phyloP scores from a whole-genome alignment of 2,113 vertebrate genomes.

The Odocoileus hemionus region DNA sequence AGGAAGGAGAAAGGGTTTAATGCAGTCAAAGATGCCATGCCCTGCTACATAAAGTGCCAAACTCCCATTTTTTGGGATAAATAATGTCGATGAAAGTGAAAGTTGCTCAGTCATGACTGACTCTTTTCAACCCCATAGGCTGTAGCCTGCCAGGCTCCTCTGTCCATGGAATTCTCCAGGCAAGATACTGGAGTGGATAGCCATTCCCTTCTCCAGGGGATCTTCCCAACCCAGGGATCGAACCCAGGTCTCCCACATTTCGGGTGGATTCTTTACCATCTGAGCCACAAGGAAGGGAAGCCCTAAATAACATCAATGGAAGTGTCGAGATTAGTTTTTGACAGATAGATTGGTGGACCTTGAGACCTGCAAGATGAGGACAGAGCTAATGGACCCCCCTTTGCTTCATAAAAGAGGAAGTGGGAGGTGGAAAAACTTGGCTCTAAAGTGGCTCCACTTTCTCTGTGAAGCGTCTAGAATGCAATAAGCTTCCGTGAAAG shows the following conservation, averaged over 20 bases:
- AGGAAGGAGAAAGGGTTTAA: neutral
- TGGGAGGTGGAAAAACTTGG: neutral
- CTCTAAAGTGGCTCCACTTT: neutral
- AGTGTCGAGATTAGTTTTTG: neutral
- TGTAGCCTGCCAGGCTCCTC: neutral
- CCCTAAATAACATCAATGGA: neutral
- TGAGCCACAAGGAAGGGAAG: neutral
- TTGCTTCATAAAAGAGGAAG: neutral
- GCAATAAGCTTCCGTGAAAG: neutral
- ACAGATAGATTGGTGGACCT: neutral
- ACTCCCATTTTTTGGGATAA: slow-evolving; percentile 16
- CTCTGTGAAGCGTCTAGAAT: neutral
- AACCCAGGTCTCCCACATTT: neutral
- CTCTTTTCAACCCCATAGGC: neutral
- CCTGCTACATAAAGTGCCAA: slow-evolving; percentile 9
- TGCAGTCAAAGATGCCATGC: neutral
- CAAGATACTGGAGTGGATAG: neutral
- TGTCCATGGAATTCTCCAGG: neutral
- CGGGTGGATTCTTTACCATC: neutral
- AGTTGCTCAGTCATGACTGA: neutral
- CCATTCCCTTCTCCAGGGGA: neutral
- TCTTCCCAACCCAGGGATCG: neutral
- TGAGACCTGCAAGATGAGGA: neutral
- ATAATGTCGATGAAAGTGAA: neutral
- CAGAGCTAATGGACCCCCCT: neutral